These are phyloP conservation scores for Rhingia campestris DNA, from an alignment of 2,888 invertebrate genomes.

Conservation along the genomic window DNA sequence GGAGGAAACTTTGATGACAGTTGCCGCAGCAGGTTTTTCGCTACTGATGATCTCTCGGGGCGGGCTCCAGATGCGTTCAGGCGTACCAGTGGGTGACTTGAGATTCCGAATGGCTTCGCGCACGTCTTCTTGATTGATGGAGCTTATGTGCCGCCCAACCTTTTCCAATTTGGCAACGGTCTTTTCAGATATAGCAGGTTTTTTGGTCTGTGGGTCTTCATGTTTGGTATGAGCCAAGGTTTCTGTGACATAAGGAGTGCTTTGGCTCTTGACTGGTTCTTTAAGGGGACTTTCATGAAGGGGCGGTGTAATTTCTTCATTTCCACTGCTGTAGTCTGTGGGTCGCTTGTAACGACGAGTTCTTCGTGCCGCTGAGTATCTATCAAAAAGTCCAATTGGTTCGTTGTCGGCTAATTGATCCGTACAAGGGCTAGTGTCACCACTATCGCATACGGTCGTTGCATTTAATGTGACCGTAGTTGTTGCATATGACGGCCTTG, in stretches of 20 bases:
- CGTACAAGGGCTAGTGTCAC: slow-evolving; percentile 81
- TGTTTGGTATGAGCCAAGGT: slow-evolving; percentile 83
- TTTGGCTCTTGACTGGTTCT: slow-evolving; percentile 57
- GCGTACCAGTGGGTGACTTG: slow-evolving; percentile 86
- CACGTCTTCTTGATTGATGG: slow-evolving; percentile 88
- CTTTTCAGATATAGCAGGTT: slow-evolving; percentile 80
- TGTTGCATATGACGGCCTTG: slow-evolving; percentile 54
- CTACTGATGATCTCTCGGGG: slow-evolving; percentile 78
- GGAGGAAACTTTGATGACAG: slow-evolving; percentile 75
- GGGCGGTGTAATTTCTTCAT: slow-evolving; percentile 84
- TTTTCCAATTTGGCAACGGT: slow-evolving; percentile 81
- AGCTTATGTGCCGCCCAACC: slow-evolving; percentile 87
- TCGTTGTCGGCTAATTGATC: slow-evolving; percentile 79
- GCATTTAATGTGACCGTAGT: slow-evolving; percentile 78
- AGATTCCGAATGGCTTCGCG: slow-evolving; percentile 87
- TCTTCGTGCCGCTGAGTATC: slow-evolving; percentile 91
- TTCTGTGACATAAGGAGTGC: slow-evolving; percentile 31
- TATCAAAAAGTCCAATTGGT: slow-evolving; percentile 89
- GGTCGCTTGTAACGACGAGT: slow-evolving; percentile 91
- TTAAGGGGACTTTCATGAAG: slow-evolving; percentile 78
- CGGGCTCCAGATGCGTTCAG: slow-evolving; percentile 86
- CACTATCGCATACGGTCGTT: slow-evolving; percentile 76
- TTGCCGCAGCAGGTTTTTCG: slow-evolving; percentile 75
- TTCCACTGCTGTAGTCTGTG: slow-evolving; percentile 85
- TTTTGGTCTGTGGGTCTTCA: slow-evolving; percentile 81